Percentiles rank a stretch among this genome's conserved stretches.
Evolutionary conservation across 2,113 vertebrate species (phyloP).

Genomic region (Silurus meridionalis): DNA sequence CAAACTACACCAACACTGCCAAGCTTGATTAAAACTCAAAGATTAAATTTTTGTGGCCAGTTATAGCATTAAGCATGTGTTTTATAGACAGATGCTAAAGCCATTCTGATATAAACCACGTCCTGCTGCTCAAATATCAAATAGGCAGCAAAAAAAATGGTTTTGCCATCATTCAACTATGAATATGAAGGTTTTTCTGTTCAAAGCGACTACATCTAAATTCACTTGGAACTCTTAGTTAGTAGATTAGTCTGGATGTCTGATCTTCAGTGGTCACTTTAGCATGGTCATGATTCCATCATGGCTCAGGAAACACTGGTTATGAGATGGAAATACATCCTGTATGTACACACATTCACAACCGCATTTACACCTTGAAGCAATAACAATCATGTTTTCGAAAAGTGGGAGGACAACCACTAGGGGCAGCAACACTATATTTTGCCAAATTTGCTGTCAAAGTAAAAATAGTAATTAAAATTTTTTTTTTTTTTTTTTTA

Average conservation of each 20-base stretch:
- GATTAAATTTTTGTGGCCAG: not conserved
- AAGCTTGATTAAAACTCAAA: not conserved
- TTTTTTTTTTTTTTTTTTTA: too few species aligned
- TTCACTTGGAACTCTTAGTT: not conserved
- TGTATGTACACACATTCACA: not conserved
- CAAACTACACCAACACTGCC: not conserved
- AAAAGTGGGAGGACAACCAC: not conserved
- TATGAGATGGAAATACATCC: not conserved
- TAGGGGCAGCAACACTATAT: not conserved
- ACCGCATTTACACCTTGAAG: not conserved
- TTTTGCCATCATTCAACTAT: not conserved
- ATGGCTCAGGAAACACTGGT: not conserved
- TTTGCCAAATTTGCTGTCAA: not conserved
- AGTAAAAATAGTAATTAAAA: too few species aligned
- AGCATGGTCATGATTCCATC: not conserved
- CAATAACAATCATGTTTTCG: not conserved
- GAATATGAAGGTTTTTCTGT: not conserved
- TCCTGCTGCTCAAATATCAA: not conserved
- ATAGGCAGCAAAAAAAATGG: not conserved
- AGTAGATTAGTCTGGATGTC: not conserved
- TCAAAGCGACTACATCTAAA: not conserved
- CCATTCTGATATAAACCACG: not conserved
- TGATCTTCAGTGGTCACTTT: not conserved
- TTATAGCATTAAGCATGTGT: not conserved
- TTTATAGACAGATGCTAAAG: not conserved